Evolutionary conservation across 2,113 vertebrate genomes (phyloP).

Genomic region (Corvus cornix): DNA sequence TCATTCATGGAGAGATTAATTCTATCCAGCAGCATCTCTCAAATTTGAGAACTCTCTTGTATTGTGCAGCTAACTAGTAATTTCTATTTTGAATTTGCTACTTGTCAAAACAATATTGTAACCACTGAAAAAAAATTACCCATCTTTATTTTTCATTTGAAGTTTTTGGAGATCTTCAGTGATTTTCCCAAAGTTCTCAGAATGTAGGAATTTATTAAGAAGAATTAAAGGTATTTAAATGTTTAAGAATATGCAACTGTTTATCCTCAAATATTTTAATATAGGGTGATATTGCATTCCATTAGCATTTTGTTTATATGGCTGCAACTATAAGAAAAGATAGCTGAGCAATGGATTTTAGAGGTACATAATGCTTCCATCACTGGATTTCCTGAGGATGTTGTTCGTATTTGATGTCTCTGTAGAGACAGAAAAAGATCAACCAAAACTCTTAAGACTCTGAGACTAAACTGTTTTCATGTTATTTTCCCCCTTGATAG

Average conservation of each 20-base stretch:
- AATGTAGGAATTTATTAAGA: background rate
- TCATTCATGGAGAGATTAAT: background rate
- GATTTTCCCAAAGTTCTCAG: background rate
- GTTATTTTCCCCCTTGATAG: background rate
- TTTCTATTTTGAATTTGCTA: background rate
- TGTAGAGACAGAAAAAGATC: background rate
- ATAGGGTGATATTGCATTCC: background rate
- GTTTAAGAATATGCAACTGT: background rate
- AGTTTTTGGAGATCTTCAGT: background rate
- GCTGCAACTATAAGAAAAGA: background rate
- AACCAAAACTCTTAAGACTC: background rate
- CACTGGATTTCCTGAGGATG: background rate
- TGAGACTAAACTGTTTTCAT: background rate
- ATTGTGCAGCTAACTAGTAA: background rate
- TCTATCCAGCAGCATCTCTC: background rate
- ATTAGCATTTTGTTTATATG: background rate
- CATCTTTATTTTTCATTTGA: background rate
- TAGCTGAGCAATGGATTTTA: background rate
- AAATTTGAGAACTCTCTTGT: background rate
- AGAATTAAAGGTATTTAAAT: background rate
- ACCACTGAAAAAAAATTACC: accelerated
- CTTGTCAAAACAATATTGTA: background rate
- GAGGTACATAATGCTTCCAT: background rate
- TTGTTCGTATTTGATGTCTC: background rate
- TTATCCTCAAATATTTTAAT: background rate